These are phyloP conservation scores for Strigops habroptila DNA, from an alignment of 2,113 vertebrate species.

Conservation along the genomic window DNA sequence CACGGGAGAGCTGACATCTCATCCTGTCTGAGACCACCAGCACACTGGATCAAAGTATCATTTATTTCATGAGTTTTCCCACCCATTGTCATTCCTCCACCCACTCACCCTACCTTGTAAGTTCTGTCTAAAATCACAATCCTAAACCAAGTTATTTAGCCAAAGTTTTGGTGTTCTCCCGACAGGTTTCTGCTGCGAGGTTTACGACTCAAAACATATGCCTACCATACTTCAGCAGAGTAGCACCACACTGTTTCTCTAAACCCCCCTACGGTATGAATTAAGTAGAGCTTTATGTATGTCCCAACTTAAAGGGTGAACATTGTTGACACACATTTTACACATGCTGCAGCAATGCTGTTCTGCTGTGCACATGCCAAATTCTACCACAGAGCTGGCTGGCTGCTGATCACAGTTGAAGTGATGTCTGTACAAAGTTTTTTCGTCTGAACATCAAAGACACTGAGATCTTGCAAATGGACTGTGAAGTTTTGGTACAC, in stretches of 20 bases:
- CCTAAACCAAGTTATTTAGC: not conserved
- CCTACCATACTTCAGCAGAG: not conserved
- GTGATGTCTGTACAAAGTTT: not conserved
- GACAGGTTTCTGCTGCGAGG: not conserved
- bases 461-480: not conserved
- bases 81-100: not conserved
- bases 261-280: not conserved
- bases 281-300: not conserved
- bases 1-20: not conserved
- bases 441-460: not conserved
- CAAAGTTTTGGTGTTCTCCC: not conserved
- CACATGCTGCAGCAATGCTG: rapidly evolving
- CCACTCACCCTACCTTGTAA: not conserved
- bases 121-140: not conserved
- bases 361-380: not conserved
- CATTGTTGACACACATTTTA: not conserved
- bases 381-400: not conserved
- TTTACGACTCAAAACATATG: not conserved
- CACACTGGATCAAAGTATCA: not conserved
- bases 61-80: not conserved
- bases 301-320: not conserved
- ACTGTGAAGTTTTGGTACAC: not conserved
- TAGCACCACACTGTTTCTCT: not conserved
- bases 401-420: not conserved
- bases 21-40: not conserved